Evolutionary conservation across 2,113 vertebrate genomes (phyloP).

Genomic region (Etia nguti): DNA sequence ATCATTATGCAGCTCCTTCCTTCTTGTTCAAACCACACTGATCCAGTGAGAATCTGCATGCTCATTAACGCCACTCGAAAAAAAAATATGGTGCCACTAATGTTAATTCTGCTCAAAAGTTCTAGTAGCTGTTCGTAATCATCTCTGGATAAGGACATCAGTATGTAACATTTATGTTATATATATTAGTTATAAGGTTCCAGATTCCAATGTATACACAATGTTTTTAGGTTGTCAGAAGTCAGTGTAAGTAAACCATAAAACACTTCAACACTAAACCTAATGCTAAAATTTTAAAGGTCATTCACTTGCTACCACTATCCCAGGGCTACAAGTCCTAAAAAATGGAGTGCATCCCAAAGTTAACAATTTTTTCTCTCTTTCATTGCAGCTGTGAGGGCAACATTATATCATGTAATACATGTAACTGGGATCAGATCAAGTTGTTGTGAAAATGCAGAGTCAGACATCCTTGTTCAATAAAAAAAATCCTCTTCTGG

Average conservation of each 20-base stretch:
- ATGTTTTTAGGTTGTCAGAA: not conserved
- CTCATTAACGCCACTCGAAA: not conserved
- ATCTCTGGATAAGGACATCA: not conserved
- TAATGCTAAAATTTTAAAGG: not conserved
- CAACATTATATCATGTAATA: not conserved
- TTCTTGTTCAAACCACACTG: not conserved
- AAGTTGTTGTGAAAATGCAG: not conserved
- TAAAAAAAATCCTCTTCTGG: conserved; percentile 18
- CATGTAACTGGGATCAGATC: not conserved
- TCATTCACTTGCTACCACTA: not conserved
- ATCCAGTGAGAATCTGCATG: not conserved
- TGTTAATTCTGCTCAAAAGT: not conserved
- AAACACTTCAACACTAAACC: not conserved
- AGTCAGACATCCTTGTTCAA: not conserved
- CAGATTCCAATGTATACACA: not conserved
- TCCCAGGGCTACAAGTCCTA: not conserved
- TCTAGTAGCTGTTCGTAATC: not conserved
- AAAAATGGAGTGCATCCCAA: not conserved
- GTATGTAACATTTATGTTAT: not conserved
- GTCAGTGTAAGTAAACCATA: not conserved
- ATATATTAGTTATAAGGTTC: not conserved
- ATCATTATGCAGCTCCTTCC: not conserved
- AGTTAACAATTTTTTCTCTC: not conserved
- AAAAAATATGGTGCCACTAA: not conserved
- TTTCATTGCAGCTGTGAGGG: not conserved